These are phyloP conservation scores for Dryomyza anilis DNA, from an alignment of 2,888 invertebrate genomes.

Conservation along the genomic window DNA sequence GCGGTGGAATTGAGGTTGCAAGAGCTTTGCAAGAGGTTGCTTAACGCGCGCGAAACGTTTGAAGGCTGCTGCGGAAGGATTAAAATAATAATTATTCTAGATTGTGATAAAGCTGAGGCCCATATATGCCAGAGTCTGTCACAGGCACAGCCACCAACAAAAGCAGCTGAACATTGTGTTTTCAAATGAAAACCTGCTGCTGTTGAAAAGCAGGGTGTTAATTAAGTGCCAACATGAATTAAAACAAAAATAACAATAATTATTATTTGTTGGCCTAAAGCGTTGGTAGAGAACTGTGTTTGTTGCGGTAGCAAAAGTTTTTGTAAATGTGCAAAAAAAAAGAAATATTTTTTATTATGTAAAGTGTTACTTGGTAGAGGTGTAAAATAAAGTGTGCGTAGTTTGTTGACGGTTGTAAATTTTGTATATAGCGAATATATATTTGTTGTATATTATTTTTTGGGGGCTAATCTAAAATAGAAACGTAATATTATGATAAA, in stretches of 20 bases:
- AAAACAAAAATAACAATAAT: constrained; percentile 28
- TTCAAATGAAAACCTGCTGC: constrained; percentile 13
- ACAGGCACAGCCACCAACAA: constrained; percentile 1
- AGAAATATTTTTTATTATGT: too few relatives aligned
- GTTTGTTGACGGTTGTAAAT: too few relatives aligned
- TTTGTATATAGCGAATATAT: too few relatives aligned
- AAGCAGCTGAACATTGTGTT: too few relatives aligned
- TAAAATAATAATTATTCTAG: constrained; percentile 34
- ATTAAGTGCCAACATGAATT: constrained; percentile 40
- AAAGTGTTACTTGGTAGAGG: too few relatives aligned
- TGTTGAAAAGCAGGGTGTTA: constrained; percentile 30
- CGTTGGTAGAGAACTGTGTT: constrained; percentile 2
- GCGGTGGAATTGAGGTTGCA: too few relatives aligned
- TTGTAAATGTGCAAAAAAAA: too few relatives aligned
- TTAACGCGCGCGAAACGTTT: constrained; percentile 16
- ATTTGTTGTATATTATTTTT: too few relatives aligned
- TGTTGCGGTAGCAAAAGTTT: too few relatives aligned
- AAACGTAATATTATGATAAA: too few relatives aligned
- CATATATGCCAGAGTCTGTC: constrained; percentile 5
- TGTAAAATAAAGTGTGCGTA: too few relatives aligned
- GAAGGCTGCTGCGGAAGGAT: constrained; percentile 29
- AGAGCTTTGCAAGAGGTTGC: constrained; percentile 24
- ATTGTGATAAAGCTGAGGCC: constrained; percentile 23
- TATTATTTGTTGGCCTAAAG: constrained; percentile 7
- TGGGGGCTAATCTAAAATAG: too few relatives aligned